These are phyloP conservation scores for Siniperca undulata DNA, from an alignment of 2,797 vertebrate species.

Conservation along the genomic window DNA sequence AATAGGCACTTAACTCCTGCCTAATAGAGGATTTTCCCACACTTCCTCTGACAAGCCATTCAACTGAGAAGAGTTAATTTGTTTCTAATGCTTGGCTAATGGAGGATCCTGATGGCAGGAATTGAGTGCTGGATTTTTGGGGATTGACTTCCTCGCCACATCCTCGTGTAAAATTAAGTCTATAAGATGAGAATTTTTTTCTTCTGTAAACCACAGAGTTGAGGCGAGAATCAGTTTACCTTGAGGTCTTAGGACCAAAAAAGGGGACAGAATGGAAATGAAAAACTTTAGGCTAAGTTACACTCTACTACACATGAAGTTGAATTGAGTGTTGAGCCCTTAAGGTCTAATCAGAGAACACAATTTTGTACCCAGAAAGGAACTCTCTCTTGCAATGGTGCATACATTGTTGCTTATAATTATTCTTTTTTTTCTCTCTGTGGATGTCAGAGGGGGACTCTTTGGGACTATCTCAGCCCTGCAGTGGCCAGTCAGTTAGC, in stretches of 20 bases:
- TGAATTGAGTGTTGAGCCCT: slow-evolving; percentile 47
- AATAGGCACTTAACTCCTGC: slow-evolving; percentile 86
- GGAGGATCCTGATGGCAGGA: slow-evolving; percentile 81
- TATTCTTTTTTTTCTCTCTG: slow-evolving; percentile 43
- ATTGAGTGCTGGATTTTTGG: slow-evolving; percentile 76
- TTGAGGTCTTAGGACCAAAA: slow-evolving; percentile 34
- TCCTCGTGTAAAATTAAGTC: slow-evolving; percentile 67
- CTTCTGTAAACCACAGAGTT: slow-evolving; percentile 46
- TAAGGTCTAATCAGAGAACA: slow-evolving; percentile 49
- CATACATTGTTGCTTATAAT: slow-evolving; percentile 69
- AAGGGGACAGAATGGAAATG: slow-evolving; percentile 43
- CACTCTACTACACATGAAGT: slow-evolving; percentile 43
- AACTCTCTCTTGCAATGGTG: slow-evolving; percentile 49
- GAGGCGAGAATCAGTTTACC: slow-evolving; percentile 55
- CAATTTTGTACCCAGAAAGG: slow-evolving; percentile 38
- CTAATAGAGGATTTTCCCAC: slow-evolving; percentile 88
- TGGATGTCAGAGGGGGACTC: slow-evolving; percentile 70
- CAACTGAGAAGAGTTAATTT: slow-evolving; percentile 87
- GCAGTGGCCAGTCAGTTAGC: slow-evolving; percentile 83
- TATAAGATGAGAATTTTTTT: slow-evolving; percentile 55
- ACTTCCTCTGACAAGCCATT: slow-evolving; percentile 85
- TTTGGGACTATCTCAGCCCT: slow-evolving; percentile 80
- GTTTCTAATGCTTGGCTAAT: slow-evolving; percentile 87
- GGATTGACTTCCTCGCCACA: slow-evolving; percentile 72
- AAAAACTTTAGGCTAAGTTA: slow-evolving; percentile 57